Evolutionary conservation across 2,888 invertebrate species (phyloP), one percentile per base, ranked within the genome.

Genomic region (Anthrax anthrax): DNA sequence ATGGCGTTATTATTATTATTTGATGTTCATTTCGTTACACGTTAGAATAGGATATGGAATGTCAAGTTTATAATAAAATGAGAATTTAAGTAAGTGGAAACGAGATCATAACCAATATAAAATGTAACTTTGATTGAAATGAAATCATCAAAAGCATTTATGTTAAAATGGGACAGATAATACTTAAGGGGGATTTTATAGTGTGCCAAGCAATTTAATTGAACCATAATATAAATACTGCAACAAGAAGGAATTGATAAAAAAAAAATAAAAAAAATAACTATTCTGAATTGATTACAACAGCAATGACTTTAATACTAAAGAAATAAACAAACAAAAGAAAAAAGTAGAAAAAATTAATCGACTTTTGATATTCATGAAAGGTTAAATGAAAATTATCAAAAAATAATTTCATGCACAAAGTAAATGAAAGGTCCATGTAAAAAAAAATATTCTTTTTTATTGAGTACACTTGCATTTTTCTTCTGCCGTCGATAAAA

Each of bases 11-110:
- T 63, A 64, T 65, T 63, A 65, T 64, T 63, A 58, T 65, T 65
- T 63, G 47, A 52, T 49, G 44, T 46, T 52, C 52, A 53, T 52
- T 49, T 37, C 48, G 44, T 50, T 46, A 49, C 46, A 40, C 51
- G 63, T 58, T 56, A 65, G 67, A 67, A 65, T 65, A 64, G 64
- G 67, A 68, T 62, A 65, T 65, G 62, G 63, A 67, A 64, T 64
- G 61, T 62, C 61, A 64, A 67, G 63, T 64, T 62, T 62, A 61
- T 60, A 63, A 61, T 64, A 61, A 65, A 67, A 67, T 59, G 63
- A 61, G 64, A 62, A 66, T 67, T 67, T 67, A 68, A 66, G 65
- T 65, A 64, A 67, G 67, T 67, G 67, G 68, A 67, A 67, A 67
- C 66, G 67, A 67, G 67, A 67, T 65, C 67, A 66, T 67, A 64